Evolutionary conservation across 2,888 invertebrate species (phyloP), one percentile per base, ranked within the genome.

Genomic region (Acanthosepion esculentum): DNA sequence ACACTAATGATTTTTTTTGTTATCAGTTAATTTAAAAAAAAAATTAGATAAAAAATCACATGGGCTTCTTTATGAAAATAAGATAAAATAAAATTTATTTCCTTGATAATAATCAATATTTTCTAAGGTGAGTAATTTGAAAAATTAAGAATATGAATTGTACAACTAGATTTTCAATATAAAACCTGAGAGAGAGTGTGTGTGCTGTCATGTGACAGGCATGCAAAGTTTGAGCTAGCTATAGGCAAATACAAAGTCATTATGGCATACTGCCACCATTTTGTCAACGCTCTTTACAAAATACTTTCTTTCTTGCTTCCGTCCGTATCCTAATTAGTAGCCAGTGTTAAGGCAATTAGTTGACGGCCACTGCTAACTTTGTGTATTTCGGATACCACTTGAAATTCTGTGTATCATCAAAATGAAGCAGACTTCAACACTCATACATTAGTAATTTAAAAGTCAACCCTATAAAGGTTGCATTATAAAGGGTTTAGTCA

Each of bases 171-270:
- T n/a, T 5, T 33, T 78, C 78, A 78, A 78, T n/a, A 78, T 15
- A 78, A 33, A 78, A 33, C n/a, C 15, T n/a, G 78, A 78, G 78
- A 78, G 78, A 78, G 78, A 33, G 78, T 15, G 78, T 15, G n/a
- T 12, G 78, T 26, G 64, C n/a, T 78, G 78, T 78, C 78, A 78
- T 78, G 78, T 78, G 78, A 78, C 78, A 78, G 20, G 78, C 78
- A 78, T 78, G 78, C 78, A 78, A 78, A 78, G 78, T 78, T 78
- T 78, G n/a, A 78, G 78, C 78, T 78, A 78, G 78, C n/a, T 78
- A 78, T n/a, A 78, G n/a, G n/a, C n/a, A 78, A 78, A 78, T 78
- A 78, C 33, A 78, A 15, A 15, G 18, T 78, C 33, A 12, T 33
- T 78, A n/a, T 78, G 59, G 59, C 23, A 23, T 59, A 23, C 59